Conservation (phyloP, 2,888 invertebrate species). For the Esperia sulphurella region DNA sequence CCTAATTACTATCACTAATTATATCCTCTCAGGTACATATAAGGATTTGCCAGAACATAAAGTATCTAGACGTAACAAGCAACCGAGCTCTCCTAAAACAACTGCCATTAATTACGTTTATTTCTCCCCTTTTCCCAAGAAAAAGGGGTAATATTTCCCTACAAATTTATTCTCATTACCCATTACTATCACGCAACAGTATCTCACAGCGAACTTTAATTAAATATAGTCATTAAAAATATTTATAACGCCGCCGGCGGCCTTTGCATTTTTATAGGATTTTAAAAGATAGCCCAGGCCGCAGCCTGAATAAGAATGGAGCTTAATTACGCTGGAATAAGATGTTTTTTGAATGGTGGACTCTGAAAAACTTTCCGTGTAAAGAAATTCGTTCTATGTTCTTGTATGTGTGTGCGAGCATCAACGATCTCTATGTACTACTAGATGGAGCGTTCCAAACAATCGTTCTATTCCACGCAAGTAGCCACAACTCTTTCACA, state of each 20-base stretch:
- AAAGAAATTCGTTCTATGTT: too few relatives aligned
- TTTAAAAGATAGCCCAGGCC: constrained; percentile 43
- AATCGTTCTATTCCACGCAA: too few relatives aligned
- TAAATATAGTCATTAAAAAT: constrained; percentile 70
- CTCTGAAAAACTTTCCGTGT: background rate
- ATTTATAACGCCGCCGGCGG: constrained; percentile 58
- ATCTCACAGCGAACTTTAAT: constrained; percentile 49
- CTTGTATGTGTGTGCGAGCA: too few relatives aligned
- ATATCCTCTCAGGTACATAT: too few relatives aligned
- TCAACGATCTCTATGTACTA: too few relatives aligned
- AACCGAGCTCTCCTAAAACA: background rate
- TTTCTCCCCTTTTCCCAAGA: constrained; percentile 3
- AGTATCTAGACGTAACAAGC: background rate
- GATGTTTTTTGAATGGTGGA: background rate
- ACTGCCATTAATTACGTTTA: constrained; percentile 1
- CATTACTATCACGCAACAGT: constrained; percentile 32
- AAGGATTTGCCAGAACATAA: background rate
- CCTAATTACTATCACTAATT: too few relatives aligned
- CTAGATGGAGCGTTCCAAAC: too few relatives aligned
- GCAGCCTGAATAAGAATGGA: constrained; percentile 28
- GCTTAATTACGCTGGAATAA: constrained; percentile 18
- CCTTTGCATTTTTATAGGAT: constrained; percentile 67
- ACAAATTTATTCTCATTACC: constrained; percentile 28
- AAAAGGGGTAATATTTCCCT: constrained; percentile 10
- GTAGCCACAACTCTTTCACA: too few relatives aligned